Evolutionary conservation across 2,888 invertebrate genomes (phyloP).

Genomic region (Macroteleia sp.): DNA sequence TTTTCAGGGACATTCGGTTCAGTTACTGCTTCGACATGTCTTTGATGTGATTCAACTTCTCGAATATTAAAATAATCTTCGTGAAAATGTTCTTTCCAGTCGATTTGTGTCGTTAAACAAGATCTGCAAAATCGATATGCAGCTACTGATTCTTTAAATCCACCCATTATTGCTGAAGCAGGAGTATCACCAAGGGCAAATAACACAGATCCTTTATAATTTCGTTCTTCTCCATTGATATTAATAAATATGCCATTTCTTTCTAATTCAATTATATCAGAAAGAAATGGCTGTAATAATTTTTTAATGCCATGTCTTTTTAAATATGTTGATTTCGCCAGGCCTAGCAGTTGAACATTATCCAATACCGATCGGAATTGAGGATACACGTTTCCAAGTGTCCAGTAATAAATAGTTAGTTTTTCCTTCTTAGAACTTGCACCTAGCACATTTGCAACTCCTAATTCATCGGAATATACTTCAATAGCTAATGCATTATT

Average conservation of each 20-base stretch:
- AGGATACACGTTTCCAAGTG: neutral
- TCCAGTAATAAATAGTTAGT: neutral
- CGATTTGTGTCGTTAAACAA: neutral
- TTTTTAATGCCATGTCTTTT: neutral
- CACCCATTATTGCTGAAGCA: constrained; percentile 57
- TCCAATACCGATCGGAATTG: neutral
- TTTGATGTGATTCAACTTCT: neutral
- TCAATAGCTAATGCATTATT: neutral
- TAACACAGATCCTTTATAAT: neutral
- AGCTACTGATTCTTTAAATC: constrained; percentile 38
- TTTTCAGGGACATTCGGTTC: neutral
- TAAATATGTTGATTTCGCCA: neutral
- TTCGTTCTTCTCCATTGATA: neutral
- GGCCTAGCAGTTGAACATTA: neutral
- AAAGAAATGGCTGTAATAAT: neutral
- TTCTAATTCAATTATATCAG: neutral
- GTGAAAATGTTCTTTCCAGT: neutral
- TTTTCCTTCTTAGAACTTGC: neutral
- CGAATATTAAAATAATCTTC: neutral
- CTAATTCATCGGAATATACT: neutral
- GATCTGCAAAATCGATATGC: neutral
- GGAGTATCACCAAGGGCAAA: constrained; percentile 61
- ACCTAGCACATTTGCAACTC: neutral
- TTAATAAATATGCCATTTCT: neutral
- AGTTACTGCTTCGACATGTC: neutral